These are phyloP conservation scores for Eurypyga helias DNA, from an alignment of 2,113 vertebrate species.

Conservation along the genomic window DNA sequence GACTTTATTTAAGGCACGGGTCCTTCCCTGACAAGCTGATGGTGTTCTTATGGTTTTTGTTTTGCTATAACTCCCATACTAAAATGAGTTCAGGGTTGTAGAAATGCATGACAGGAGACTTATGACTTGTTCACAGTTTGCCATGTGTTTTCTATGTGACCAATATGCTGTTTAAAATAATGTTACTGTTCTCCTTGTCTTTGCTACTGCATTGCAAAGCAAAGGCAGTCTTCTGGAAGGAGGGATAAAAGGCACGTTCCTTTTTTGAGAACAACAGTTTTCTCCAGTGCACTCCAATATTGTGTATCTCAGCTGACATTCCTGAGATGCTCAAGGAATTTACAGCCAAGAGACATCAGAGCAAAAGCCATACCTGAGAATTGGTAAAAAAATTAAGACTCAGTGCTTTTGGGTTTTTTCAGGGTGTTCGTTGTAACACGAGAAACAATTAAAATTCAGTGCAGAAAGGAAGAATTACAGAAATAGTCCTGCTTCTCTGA, in stretches of 20 bases:
- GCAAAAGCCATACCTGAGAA: neutral
- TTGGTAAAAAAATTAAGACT: neutral
- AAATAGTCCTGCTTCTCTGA: neutral
- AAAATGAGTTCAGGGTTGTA: neutral
- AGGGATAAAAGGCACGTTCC: neutral
- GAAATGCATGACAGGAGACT: neutral
- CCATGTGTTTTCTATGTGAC: neutral
- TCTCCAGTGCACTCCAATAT: neutral
- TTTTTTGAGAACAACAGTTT: neutral
- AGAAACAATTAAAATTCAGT: neutral
- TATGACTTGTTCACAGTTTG: neutral
- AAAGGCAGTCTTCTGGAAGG: neutral
- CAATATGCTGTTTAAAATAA: neutral
- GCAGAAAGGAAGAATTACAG: neutral
- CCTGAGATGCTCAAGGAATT: neutral
- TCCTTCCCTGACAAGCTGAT: neutral
- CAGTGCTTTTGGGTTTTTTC: neutral
- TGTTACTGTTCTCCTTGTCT: neutral
- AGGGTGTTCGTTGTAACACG: neutral
- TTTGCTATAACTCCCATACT: neutral
- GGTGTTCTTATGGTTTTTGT: neutral
- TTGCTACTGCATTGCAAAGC: neutral
- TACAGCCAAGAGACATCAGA: neutral
- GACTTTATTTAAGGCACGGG: neutral
- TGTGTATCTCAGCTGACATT: neutral